phyloP scores from a whole-genome alignment of 2,888 invertebrate species.

The Pediacus dermestoides region DNA sequence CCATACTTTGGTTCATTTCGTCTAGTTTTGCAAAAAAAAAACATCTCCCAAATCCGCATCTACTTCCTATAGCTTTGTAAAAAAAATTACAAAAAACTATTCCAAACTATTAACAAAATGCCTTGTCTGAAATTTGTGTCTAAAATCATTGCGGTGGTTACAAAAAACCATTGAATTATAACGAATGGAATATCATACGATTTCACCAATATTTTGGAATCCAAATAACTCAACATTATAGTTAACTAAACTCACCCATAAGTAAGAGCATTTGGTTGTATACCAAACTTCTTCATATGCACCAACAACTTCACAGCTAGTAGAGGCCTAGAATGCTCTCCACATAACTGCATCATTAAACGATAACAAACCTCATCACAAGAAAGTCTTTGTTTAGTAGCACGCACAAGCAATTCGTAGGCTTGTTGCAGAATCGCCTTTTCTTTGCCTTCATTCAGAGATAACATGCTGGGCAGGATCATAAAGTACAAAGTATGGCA shows the following conservation, averaged over 20 bases:
- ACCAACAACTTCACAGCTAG: conserved; percentile 88
- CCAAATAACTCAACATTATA: no score
- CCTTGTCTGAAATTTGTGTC: no score
- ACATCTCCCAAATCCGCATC: no score
- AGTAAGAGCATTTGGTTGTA: conserved; percentile 96
- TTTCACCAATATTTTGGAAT: no score
- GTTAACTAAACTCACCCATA: conserved; percentile 83
- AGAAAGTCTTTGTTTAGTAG: conserved; percentile 79
- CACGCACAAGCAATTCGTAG: conserved; percentile 81
- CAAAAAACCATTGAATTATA: no score
- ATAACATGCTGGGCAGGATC: conserved; percentile 84
- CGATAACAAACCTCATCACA: conserved; percentile 98
- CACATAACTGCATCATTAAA: conserved; percentile 97
- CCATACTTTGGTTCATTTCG: no score
- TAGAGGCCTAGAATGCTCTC: conserved; percentile 88
- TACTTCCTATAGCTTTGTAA: no score
- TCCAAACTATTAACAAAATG: no score
- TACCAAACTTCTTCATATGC: conserved; percentile 87
- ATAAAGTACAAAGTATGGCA: conserved; percentile 96
- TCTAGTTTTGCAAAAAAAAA: no score
- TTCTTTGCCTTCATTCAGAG: conserved; percentile 67
- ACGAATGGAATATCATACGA: no score
- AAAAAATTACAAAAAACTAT: no score
- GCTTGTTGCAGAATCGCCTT: conserved; percentile 74
- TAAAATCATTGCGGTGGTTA: no score